Base-by-base conservation (phyloP, 2,888 invertebrate species). In the Microctonus brassicae region DNA sequence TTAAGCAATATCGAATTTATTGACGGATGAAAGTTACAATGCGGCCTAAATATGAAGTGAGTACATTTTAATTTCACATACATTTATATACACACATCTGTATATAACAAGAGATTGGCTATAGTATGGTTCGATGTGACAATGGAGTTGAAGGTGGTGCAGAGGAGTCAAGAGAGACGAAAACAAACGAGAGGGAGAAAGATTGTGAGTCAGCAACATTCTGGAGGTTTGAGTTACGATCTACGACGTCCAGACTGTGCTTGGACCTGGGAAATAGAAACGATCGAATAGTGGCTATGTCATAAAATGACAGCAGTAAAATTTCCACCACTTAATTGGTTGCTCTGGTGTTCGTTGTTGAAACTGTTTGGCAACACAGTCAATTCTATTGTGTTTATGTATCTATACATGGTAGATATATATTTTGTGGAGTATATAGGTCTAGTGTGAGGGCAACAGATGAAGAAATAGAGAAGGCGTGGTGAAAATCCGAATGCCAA, bases 1-100 rank as follows among this genome's bases (percentile, higher is more conserved):
- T 87, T 82, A 85, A 87, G 87, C 87, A 87, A 87, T 87, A 86
- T 87, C 84, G 82, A 84, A 87, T 86, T 87, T 87, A 87, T 87
- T 81, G 86, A 79, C 55, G 71, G 73, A 76, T 75, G 77, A 73
- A 79, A 79, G 76, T 79, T 79, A 79, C 79, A 78, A 76, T 69
- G n/a, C n/a, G 74, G 55, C 53, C 62, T 65, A 66, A 55, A 63
- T 61, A 47, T 61, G 52, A 58, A 64, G 64, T 39, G 57, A 58
- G 61, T 68, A 26, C 47, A 17, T 47, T 36, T 69, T 24, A n/a
- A n/a, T 36, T 39, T 24, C 39, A 4, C 13, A 39, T 10, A n/a
- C 29, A 24, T 47, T 17, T 34, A 34, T 61, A 17, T 17, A 55
- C n/a, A 63, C 10, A 36, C 20, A 63, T 53, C 17, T 65, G 29